Percentiles rank a stretch among this genome's conserved stretches.
Evolutionary conservation across 2,797 vertebrate species (phyloP).

Genomic region (Aphelocoma californica): DNA sequence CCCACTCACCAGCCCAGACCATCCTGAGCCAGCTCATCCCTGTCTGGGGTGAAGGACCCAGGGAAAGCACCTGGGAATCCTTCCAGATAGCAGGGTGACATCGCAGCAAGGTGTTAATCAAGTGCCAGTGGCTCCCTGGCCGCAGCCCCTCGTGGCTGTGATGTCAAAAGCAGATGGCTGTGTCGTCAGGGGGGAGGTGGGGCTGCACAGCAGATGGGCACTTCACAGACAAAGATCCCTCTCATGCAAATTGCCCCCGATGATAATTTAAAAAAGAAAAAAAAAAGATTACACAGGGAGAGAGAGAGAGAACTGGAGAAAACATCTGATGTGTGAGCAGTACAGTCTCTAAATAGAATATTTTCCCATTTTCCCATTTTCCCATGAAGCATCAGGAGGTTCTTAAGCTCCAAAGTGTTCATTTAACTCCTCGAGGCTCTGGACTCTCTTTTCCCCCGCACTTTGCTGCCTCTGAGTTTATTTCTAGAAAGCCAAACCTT

Average conservation of each 20-base stretch:
- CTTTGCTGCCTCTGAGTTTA: background rate
- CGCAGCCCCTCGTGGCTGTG: background rate
- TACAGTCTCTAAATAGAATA: conserved; percentile 44
- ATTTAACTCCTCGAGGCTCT: conserved; percentile 30
- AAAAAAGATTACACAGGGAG: background rate
- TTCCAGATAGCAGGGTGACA: background rate
- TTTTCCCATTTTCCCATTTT: conserved; percentile 25
- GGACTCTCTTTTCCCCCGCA: background rate
- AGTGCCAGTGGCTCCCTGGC: background rate
- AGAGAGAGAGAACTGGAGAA: conserved; percentile 25
- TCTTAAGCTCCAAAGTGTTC: conserved; percentile 1
- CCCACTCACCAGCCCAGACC: background rate
- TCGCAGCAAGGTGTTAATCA: background rate
- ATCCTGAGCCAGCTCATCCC: background rate
- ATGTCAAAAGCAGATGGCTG: conserved; percentile 59
- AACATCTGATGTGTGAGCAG: conserved; percentile 66
- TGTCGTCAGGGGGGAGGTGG: conserved; percentile 28
- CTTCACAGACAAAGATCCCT: conserved; percentile 52
- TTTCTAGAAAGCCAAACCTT: background rate
- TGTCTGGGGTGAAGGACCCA: rapidly evolving
- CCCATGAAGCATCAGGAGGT: conserved; percentile 32
- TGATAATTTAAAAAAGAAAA: conserved; percentile 2
- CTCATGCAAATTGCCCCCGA: conserved; percentile 48
- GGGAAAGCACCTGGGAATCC: background rate
- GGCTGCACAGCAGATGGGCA: conserved; percentile 57